phyloP scores from a whole-genome alignment of 2,113 vertebrate genomes.

The Megalops atlanticus region DNA sequence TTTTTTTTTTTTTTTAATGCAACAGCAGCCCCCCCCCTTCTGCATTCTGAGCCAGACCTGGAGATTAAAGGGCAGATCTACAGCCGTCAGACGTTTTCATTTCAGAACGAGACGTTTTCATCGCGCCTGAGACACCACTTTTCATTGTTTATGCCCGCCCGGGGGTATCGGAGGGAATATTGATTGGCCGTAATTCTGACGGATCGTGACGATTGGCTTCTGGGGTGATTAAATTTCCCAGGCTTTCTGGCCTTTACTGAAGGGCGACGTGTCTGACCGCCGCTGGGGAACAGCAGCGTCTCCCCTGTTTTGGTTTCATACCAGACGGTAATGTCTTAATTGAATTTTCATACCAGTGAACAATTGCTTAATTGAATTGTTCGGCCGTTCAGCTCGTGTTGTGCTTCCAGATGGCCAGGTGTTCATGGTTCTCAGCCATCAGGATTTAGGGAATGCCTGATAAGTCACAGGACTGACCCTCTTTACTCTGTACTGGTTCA shows the following conservation, averaged over 20 bases:
- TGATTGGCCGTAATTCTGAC: neutral
- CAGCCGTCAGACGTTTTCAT: constrained; percentile 1
- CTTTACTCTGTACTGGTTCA: too few species aligned
- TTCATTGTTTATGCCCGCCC: neutral
- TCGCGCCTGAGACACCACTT: neutral
- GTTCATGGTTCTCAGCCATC: too few species aligned
- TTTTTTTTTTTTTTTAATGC: neutral
- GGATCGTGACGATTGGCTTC: neutral
- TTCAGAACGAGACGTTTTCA: neutral
- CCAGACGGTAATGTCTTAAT: too few species aligned
- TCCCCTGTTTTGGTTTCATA: neutral
- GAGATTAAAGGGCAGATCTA: constrained; percentile 23
- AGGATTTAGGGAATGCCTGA: too few species aligned
- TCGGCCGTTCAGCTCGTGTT: too few species aligned
- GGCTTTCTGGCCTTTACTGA: too few species aligned
- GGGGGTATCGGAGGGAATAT: neutral
- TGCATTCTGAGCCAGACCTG: constrained; percentile 11
- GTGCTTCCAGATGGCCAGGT: too few species aligned
- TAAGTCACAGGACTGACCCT: too few species aligned
- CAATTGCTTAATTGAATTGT: too few species aligned
- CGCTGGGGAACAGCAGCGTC: neutral
- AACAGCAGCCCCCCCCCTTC: neutral
- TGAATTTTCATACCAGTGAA: too few species aligned
- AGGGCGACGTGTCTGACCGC: neutral
- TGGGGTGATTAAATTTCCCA: neutral